Evolutionary conservation across 2,888 invertebrate genomes (phyloP), one percentile per base, ranked within the genome.

Genomic region (Pterostichus niger): DNA sequence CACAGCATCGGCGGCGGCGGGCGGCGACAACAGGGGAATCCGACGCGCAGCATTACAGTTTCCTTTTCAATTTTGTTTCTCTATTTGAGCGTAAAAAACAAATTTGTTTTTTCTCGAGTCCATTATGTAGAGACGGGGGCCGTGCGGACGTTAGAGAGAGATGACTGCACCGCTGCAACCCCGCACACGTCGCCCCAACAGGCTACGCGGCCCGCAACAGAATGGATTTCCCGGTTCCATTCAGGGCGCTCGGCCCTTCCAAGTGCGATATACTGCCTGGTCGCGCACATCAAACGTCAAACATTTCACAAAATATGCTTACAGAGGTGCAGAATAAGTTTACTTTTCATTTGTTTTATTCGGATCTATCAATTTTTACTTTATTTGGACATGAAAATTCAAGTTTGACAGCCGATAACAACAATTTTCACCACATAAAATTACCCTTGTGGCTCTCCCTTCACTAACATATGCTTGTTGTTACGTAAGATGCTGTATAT

Each of bases 11-110:
- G 31, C 75, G n/a, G 33, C 56, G 35, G 11, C 10, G 76, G n/a
- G 33, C 52, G 7, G 44, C 54, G 77, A 52, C 49, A 77, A 11
- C 56, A 33, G 77, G 77, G 76, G 76, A 73, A 33, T 56, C 40
- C 77, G 17, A 77, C 79, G 79, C 44, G 61, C 73, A 56, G 40
- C 81, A 88, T 88, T 88, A 87, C 88, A 87, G 88, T 88, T 88
- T 88, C 88, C 88, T 88, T 88, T 88, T 88, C 88, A 88, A 88
- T 88, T 88, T 88, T 88, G 88, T 88, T 88, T 88, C 88, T 88
- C 88, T 88, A 88, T 88, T 88, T 88, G 88, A 88, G 88, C 89
- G 88, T 88, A 88, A 88, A 88, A 88, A 88, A 88, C 88, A 88
- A 88, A 89, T 88, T 88, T 88, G 88, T 88, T 88, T 88, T 88